Evolutionary conservation across 1,140 invertebrate genomes (phyloP).

Genomic region (Microplitis mediator): DNA sequence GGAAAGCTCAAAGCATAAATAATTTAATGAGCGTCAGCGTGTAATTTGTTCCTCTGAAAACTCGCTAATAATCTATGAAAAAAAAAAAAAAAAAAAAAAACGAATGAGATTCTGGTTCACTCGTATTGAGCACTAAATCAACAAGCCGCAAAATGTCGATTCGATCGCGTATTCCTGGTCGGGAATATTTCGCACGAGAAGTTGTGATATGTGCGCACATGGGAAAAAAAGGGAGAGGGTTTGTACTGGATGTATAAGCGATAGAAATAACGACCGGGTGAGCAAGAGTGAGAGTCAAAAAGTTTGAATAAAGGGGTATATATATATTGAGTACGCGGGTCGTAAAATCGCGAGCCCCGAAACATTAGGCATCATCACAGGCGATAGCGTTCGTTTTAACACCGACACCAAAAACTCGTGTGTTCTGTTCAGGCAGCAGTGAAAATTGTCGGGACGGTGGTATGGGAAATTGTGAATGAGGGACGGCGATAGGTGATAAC

Average conservation of each 20-base stretch:
- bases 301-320: neutral
- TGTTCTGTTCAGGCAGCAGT: conserved; percentile 3
- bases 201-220: neutral
- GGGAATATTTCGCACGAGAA: neutral
- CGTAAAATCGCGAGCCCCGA: conserved; percentile 31
- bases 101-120: neutral
- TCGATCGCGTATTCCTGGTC: conserved; percentile 10
- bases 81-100: neutral
- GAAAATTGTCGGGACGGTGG: conserved; percentile 22
- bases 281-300: conserved; percentile 10
- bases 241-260: neutral
- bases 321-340: neutral
- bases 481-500: too few relatives aligned
- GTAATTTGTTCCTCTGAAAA: neutral
- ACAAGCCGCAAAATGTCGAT: conserved; percentile 21
- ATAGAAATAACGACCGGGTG: neutral
- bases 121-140: conserved; percentile 7
- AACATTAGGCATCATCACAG: conserved; percentile 32
- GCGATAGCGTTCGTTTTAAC: conserved; percentile 28
- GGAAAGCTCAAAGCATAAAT: neutral
- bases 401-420: neutral
- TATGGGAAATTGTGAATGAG: too few relatives aligned
- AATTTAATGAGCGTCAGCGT: neutral
- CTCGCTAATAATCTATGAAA: neutral
- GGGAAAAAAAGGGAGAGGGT: neutral